Base-by-base conservation (phyloP, 1,140 invertebrate species). In the Plutomurus gul region DNA sequence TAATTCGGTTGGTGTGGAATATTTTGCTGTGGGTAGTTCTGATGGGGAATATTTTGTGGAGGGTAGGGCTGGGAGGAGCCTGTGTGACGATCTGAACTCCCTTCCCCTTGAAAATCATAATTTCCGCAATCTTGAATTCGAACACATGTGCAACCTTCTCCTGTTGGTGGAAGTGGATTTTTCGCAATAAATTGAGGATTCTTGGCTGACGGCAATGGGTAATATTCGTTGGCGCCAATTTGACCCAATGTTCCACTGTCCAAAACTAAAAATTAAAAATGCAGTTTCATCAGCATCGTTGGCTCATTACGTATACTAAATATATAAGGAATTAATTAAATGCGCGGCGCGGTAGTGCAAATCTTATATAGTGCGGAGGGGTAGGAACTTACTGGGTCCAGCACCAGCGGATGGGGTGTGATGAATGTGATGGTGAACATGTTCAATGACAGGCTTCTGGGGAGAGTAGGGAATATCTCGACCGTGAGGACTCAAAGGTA, bases 71-170 rank as follows among this genome's bases (percentile, higher is more conserved):
- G 25, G 13, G 56, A 65, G 4, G 82, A 73, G 7, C 80, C 79
- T 51, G n/a, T n/a, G n/a, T 81, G 80, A 10, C 20, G 77, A 82
- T 93, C 91, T n/a, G n/a, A n/a, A n/a, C n/a, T n/a, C 4, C 37
- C 33, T n/a, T 46, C 46, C 27, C 75, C 43, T 1, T 65, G 43
- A 47, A 95, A 90, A 86, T 95, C 92, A 81, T 92, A 89, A 7
- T 90, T 90, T 4, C 91, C 89, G 83, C 94, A 96, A 85, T 95
- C 93, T 70, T 93, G 91, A 82, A 91, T 93, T 74, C 92, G 93
- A 8, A 95, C 93, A 83, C 94, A 96, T n/a, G 92, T 89, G 85
- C 94, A 95, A 77, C 94, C 92, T 16, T 91, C 91, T 43, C 73
- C 46, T 2, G 76, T 16, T 36, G 13, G 30, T 65, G 25, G 56